These are phyloP conservation scores for Amyelois transitella DNA, from an alignment of 1,140 invertebrate genomes.

Conservation along the genomic window DNA sequence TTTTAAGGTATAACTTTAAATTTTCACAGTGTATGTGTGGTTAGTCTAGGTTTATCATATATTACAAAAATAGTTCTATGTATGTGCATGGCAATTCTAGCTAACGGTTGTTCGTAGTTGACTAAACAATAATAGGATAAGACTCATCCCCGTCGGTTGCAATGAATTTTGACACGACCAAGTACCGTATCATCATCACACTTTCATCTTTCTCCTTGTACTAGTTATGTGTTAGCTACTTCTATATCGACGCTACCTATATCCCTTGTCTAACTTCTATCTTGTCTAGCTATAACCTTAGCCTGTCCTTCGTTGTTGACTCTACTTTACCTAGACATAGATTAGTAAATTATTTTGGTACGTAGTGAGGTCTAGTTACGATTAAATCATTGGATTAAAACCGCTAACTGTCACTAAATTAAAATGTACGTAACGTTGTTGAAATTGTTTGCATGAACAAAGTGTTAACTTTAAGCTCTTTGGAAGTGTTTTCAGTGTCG, in stretches of 20 bases:
- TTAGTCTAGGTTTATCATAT: constrained; percentile 62
- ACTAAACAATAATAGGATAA: constrained; percentile 69
- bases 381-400: constrained; percentile 36
- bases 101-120: constrained; percentile 68
- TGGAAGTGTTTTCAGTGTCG: constrained; percentile 50
- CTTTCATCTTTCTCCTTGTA: constrained; percentile 13
- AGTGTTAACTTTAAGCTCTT: constrained; percentile 44
- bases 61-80: constrained; percentile 56
- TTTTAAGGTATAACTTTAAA: constrained; percentile 49
- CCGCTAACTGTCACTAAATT: constrained; percentile 67
- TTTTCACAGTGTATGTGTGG: constrained; percentile 65
- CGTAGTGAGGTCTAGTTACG: constrained; percentile 54
- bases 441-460: constrained; percentile 36
- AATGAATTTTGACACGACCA: constrained; percentile 54
- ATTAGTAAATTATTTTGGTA: constrained; percentile 67
- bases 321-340: constrained; percentile 51
- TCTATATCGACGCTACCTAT: constrained; percentile 23
- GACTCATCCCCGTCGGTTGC: constrained; percentile 29
- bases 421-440: constrained; percentile 27
- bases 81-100: constrained; percentile 69
- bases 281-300: constrained; percentile 38
- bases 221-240: constrained; percentile 24
- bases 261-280: constrained; percentile 35
- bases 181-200: constrained; percentile 22
- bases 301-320: constrained; percentile 61